phyloP scores from a whole-genome alignment of 2,888 invertebrate genomes.

The Leptodirus hochenwartii region DNA sequence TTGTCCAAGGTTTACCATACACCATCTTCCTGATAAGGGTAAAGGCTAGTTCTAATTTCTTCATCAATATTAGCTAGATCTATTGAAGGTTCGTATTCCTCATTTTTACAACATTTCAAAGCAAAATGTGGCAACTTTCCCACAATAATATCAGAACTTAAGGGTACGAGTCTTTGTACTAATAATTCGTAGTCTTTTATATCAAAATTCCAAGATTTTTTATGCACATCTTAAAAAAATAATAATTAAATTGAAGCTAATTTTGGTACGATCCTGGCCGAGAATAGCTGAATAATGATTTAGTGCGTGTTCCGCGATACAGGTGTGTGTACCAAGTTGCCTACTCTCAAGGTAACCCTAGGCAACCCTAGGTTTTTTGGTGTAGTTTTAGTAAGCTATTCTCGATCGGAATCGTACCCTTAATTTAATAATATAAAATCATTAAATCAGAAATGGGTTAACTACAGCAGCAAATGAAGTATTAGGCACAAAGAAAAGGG shows the following conservation, averaged over 20 bases:
- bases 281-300: too few species aligned
- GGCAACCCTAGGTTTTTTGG: too few species aligned
- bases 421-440: conserved; percentile 8
- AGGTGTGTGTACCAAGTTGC: too few species aligned
- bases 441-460: too few species aligned
- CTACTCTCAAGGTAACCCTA: too few species aligned
- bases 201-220: conserved; percentile 60
- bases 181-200: conserved; percentile 50
- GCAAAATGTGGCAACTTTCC: conserved; percentile 48
- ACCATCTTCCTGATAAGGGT: conserved; percentile 82
- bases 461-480: too few species aligned
- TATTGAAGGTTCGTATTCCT: conserved; percentile 9
- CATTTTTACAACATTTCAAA: conserved; percentile 20
- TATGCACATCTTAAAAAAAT: conserved; percentile 40
- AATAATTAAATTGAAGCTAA: conserved; percentile 6
- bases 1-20: conserved; percentile 47
- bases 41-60: conserved; percentile 43
- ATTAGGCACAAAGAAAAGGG: too few species aligned
- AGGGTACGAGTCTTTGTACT: conserved; percentile 33
- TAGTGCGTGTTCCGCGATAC: too few species aligned
- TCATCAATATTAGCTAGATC: conserved; percentile 44
- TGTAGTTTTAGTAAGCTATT: too few species aligned
- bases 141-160: conserved; percentile 43
- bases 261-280: too few species aligned
- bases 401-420: too few species aligned